phyloP scores from a whole-genome alignment of 2,888 invertebrate species.

The Caenorhabditis sp. region DNA sequence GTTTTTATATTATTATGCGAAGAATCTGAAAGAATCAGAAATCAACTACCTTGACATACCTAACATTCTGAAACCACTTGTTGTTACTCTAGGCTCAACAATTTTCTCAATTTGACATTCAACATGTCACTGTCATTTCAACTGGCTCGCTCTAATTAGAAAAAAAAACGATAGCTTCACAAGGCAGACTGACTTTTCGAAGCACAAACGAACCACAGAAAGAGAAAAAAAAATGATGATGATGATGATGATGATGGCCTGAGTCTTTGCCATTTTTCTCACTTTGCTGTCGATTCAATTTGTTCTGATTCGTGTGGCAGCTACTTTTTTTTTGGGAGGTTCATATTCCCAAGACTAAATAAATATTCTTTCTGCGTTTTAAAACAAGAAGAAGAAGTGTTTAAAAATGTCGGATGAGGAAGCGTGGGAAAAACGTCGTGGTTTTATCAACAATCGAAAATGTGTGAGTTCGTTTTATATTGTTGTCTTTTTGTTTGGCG shows the following conservation, averaged over 20 bases:
- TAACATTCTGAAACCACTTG: background rate
- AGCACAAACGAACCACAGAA: background rate
- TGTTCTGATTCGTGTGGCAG: background rate
- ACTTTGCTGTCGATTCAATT: background rate
- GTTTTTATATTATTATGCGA: too few species aligned
- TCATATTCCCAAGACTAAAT: too few species aligned
- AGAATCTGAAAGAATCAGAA: too few species aligned
- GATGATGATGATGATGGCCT: conserved; percentile 1
- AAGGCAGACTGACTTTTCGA: background rate
- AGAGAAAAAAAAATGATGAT: conserved; percentile 6
- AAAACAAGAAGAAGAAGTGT: background rate
- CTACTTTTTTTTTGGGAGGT: background rate
- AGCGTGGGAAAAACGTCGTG: conserved; percentile 34
- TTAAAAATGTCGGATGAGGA: conserved; percentile 12
- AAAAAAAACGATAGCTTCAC: conserved; percentile 19
- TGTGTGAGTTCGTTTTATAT: conserved; percentile 23
- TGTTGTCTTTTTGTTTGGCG: too few species aligned
- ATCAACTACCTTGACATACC: too few species aligned
- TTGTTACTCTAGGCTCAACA: background rate
- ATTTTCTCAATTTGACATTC: conserved; percentile 20
- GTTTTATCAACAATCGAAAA: conserved; percentile 40
- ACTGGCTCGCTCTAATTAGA: conserved; percentile 29
- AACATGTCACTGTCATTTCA: conserved; percentile 33
- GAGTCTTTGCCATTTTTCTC: background rate
- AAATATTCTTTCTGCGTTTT: background rate